Conservation (phyloP, 2,797 vertebrate species). For the Ispidina picta region DNA sequence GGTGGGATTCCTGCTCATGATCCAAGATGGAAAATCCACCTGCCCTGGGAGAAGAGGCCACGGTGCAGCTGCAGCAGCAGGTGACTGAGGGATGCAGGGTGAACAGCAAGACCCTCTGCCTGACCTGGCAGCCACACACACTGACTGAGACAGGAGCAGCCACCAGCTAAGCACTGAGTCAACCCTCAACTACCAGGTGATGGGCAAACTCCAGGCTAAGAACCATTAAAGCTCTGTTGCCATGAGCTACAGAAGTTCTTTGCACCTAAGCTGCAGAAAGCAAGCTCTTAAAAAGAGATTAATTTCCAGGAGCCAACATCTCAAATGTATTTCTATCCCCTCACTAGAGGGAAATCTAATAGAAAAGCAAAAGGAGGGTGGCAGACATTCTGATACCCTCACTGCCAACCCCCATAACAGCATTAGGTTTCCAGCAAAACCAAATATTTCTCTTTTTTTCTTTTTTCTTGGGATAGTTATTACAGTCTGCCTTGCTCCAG, state of each 20-base stretch:
- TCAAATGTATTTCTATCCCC: background rate
- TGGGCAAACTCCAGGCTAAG: background rate
- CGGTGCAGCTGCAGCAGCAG: background rate
- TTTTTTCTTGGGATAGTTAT: background rate
- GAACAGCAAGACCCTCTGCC: background rate
- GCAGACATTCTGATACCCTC: background rate
- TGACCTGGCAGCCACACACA: accelerated
- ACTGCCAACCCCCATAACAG: background rate
- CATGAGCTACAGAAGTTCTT: background rate
- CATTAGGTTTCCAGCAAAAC: background rate
- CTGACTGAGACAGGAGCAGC: background rate
- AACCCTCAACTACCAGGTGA: background rate
- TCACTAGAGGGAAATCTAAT: background rate
- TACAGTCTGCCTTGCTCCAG: background rate
- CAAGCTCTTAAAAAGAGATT: background rate
- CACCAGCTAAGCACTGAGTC: background rate
- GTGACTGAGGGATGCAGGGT: background rate
- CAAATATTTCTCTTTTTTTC: background rate
- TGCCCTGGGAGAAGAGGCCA: background rate
- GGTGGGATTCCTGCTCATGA: background rate
- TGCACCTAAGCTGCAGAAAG: background rate
- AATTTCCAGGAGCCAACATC: background rate
- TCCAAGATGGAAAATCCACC: background rate
- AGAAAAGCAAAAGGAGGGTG: background rate
- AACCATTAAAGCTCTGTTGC: background rate